A percentile compares a stretch with the other conserved stretches of the same genome.
Conservation (phyloP, 2,888 invertebrate species). For the Ephialtes manifestator region DNA sequence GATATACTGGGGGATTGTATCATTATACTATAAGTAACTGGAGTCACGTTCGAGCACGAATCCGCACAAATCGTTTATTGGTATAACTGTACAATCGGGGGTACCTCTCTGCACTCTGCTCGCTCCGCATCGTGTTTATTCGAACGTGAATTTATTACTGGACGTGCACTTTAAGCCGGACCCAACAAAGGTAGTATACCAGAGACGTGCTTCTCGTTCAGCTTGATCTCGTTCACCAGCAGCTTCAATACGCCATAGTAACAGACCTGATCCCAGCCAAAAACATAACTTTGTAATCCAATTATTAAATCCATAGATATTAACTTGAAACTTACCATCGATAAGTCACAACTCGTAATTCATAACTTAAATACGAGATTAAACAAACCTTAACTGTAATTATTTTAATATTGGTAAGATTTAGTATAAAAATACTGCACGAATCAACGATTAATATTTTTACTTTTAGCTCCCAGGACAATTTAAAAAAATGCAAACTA, state of each 20-base stretch:
- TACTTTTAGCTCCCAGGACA: too few relatives aligned
- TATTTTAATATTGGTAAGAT: too few relatives aligned
- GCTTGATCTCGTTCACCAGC: constrained; percentile 56
- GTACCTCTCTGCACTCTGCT: constrained; percentile 42
- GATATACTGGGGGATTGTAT: constrained; percentile 70
- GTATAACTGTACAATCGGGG: constrained; percentile 73
- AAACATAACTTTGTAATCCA: background rate
- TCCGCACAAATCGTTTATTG: constrained; percentile 76
- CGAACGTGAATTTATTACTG: constrained; percentile 73
- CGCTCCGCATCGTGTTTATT: constrained; percentile 71
- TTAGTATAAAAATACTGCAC: too few relatives aligned
- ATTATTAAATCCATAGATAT: background rate
- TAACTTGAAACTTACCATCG: background rate
- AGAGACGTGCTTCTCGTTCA: constrained; percentile 60
- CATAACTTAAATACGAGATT: background rate
- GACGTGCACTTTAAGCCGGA: constrained; percentile 70
- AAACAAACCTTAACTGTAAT: too few relatives aligned
- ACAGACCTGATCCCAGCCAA: constrained; percentile 3
- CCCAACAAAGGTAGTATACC: constrained; percentile 63
- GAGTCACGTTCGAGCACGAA: constrained; percentile 74
- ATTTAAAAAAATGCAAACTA: too few relatives aligned
- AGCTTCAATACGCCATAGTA: constrained; percentile 31
- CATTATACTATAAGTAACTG: constrained; percentile 75
- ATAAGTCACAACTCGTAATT: background rate
- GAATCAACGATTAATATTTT: too few relatives aligned